Evolutionary conservation across 2,113 vertebrate species (phyloP).

Genomic region (Paratilapia polleni): DNA sequence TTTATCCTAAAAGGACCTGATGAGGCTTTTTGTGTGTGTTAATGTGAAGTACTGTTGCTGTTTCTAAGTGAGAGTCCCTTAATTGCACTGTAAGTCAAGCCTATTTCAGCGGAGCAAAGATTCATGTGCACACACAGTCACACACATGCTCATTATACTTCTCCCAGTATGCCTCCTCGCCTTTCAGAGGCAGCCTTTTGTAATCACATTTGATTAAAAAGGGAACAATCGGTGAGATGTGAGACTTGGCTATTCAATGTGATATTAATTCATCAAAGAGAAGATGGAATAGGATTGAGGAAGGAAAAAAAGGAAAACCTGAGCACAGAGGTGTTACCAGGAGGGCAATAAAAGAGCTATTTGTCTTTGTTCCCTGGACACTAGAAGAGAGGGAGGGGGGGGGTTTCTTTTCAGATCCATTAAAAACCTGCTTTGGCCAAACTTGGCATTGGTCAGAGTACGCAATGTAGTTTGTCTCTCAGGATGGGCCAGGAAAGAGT

Average conservation of each 20-base stretch:
- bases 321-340: conserved; percentile 68
- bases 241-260: conserved; percentile 68
- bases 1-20: neutral
- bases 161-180: conserved; percentile 23
- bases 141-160: conserved; percentile 25
- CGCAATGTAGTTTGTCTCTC: conserved; percentile 66
- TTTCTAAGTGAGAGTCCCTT: conserved; percentile 15
- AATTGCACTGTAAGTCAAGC: conserved; percentile 35
- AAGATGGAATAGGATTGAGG: conserved; percentile 41
- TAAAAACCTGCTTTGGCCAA: conserved; percentile 66
- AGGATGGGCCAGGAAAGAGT: conserved; percentile 55
- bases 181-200: conserved; percentile 56
- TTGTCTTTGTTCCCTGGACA: conserved; percentile 77
- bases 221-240: conserved; percentile 60
- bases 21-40: conserved; percentile 8
- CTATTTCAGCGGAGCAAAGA: conserved; percentile 25
- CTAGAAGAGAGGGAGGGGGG: conserved; percentile 29
- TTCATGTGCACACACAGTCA: neutral
- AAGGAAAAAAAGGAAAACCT: conserved; percentile 43
- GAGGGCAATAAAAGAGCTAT: conserved; percentile 77
- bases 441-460: conserved; percentile 63
- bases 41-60: neutral
- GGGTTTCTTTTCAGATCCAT: conserved; percentile 66
- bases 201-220: conserved; percentile 75
- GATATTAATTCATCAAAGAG: conserved; percentile 77